Evolutionary conservation across 2,797 vertebrate species (phyloP), one percentile per base, ranked within the genome.

Genomic region (Mus spretus): DNA sequence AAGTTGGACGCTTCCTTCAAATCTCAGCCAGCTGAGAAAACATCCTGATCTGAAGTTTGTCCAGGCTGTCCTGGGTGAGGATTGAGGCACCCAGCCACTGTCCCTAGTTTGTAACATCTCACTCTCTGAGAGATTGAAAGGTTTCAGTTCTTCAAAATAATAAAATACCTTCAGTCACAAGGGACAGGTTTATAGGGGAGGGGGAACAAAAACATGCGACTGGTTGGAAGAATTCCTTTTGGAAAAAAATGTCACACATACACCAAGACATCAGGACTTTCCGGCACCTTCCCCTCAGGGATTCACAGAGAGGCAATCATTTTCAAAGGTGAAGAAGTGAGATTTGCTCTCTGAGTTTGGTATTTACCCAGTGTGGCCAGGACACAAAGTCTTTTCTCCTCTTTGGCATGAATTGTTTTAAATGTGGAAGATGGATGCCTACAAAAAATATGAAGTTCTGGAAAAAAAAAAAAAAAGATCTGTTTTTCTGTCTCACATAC

Each of bases 1-100:
- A 67, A 47, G 19, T 72, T 61, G 40, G 59, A 20, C 17, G 74
- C 74, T 85, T 15, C 78, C 77, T 77, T 7, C 9, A 96, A 90
- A 92, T 91, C 78, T 81, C 89, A n/a, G 50, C 94, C 95, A 97
- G 96, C 96, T 97, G 97, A 90, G 95, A 96, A 96, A 97, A 97
- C 94, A 97, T 75, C 92, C 89, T 84, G 91, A 74, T 90, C 79
- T 95, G 93, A 92, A 59, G 13, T 55, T 57, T 31, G 15, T 72
- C 81, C 96, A 92, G 92, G 78, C 63, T 85, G 44, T 89, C 70
- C 72, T 61, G 75, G 83, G 94, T 79, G 88, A 97, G 78, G 87
- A 72, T 83, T 26, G 67, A 96, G 90, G 75, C 70, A 84, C 78
- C 61, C 3, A 61, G 88, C 50, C 63, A 50, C 78, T 79, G 74